A percentile compares a stretch with the other conserved stretches of the same genome.
Conservation (phyloP, 2,113 vertebrate species). For the Lota lota region DNA sequence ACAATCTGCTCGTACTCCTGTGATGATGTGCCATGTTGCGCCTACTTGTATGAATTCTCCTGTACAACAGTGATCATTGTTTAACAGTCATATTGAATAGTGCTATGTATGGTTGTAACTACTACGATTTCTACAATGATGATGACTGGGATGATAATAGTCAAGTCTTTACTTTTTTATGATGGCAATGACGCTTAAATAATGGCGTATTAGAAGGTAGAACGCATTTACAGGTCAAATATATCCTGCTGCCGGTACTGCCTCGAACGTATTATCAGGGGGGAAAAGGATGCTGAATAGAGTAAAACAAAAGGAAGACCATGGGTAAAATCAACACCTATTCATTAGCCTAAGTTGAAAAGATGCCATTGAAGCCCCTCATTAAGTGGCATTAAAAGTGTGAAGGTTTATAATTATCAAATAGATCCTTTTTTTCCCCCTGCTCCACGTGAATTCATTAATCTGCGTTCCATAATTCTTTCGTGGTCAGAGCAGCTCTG, state of each 20-base stretch:
- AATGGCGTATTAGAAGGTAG: slow-evolving; percentile 36
- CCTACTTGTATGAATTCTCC: no score
- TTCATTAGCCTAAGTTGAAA: slow-evolving; percentile 57
- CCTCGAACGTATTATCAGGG: no score
- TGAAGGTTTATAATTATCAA: slow-evolving; percentile 75
- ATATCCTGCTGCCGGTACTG: slow-evolving; percentile 8
- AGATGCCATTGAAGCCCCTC: slow-evolving; percentile 61
- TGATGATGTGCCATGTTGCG: no score
- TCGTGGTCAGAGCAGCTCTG: slow-evolving; percentile 38
- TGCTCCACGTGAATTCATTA: slow-evolving; percentile 61
- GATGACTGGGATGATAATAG: no score
- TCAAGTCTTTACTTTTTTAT: no score
- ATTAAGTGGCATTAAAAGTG: slow-evolving; percentile 72
- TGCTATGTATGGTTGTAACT: neutral
- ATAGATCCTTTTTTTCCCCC: slow-evolving; percentile 62
- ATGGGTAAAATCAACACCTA: slow-evolving; percentile 52
- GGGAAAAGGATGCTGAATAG: slow-evolving; percentile 36
- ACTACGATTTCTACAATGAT: neutral
- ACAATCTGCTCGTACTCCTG: no score
- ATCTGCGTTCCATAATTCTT: slow-evolving; percentile 67
- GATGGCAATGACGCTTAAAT: no score
- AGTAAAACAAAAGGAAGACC: slow-evolving; percentile 54
- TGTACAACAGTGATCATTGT: no score
- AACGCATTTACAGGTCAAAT: neutral
- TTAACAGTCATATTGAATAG: neutral